Base-by-base conservation (phyloP, 2,113 vertebrate species). In the Ailuropoda melanoleuca region DNA sequence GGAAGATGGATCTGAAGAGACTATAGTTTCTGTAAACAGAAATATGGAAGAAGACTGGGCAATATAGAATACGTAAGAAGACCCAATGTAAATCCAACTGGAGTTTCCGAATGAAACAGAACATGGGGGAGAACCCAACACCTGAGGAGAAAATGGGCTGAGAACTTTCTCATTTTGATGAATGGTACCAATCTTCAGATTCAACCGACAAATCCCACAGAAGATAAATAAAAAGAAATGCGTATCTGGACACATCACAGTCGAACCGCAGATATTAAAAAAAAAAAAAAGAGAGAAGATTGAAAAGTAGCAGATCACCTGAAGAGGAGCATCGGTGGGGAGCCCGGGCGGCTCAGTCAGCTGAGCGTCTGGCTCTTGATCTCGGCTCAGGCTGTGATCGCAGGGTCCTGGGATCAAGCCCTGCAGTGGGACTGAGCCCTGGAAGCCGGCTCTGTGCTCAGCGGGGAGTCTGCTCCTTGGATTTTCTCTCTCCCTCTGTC, bases 221-320 rank as follows among this genome's bases (percentile, higher is more conserved):
- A 68, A 58, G 64, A 66, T 19, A 90, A 89, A 87, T 17, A 46
- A 55, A 84, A 78, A 53, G 26, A 77, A 74, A 91, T 11, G n/a
- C 39, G 55, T 1, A 64, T 8, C 17, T 83, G 78, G 23, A 64
- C 1, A 82, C 21, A 56, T n/a, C 21, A 88, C 0, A 37, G 37
- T 64, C 14, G 50, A 75, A 85, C 43, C 72, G 31, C 2, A 92
- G 5, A 81, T 17, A 34, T 64, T 48, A 17, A 6, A 26, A 60
- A 48, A 77, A 23, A 58, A 17, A 43, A 26, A 37, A 4, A 26
- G 13, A 15, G 13, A 75, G 37, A 46, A 37, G 34, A 72, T 4
- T 6, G 29, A 55, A 53, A 91, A 81, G 31, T 10, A 75, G 1
- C 14, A 60, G 78, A 8, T 0, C 0, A 14, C 2, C 46, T 58